Evolutionary conservation across 2,113 vertebrate genomes (phyloP).

Genomic region (Zingel zingel): DNA sequence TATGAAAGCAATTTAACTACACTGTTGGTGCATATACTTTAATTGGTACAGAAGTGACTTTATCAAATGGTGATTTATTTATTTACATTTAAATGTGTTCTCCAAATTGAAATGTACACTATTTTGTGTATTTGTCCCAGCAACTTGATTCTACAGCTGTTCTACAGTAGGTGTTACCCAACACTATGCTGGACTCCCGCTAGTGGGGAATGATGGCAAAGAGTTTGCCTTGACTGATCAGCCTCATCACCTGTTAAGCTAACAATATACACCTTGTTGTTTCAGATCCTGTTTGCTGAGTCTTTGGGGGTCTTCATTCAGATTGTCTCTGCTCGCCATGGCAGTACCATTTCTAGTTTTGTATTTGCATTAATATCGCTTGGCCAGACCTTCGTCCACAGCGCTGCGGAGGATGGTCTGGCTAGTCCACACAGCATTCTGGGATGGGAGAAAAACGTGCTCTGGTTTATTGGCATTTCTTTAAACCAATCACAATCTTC

Average conservation of each 20-base stretch:
- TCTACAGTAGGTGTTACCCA: rapidly evolving
- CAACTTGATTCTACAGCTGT: background rate
- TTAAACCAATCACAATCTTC: too few species aligned
- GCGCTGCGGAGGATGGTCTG: too few species aligned
- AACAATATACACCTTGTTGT: background rate
- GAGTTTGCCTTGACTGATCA: background rate
- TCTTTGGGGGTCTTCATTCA: background rate
- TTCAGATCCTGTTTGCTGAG: background rate
- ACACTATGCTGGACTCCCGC: background rate
- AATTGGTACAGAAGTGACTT: background rate
- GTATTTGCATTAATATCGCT: too few species aligned
- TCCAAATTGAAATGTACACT: background rate
- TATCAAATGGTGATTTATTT: constrained; percentile 8
- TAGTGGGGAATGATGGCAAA: background rate
- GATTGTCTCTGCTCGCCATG: too few species aligned
- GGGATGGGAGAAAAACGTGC: too few species aligned
- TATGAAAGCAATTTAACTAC: background rate
- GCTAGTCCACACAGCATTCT: too few species aligned
- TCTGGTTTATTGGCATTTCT: too few species aligned
- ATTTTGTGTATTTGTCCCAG: too few species aligned
- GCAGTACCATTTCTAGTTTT: too few species aligned
- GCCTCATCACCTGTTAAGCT: background rate
- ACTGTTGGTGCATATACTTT: background rate
- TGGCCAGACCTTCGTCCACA: too few species aligned
- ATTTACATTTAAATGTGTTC: constrained; percentile 1